These are phyloP conservation scores for Molossus molossus DNA, from an alignment of 2,797 vertebrate genomes.

Conservation along the genomic window DNA sequence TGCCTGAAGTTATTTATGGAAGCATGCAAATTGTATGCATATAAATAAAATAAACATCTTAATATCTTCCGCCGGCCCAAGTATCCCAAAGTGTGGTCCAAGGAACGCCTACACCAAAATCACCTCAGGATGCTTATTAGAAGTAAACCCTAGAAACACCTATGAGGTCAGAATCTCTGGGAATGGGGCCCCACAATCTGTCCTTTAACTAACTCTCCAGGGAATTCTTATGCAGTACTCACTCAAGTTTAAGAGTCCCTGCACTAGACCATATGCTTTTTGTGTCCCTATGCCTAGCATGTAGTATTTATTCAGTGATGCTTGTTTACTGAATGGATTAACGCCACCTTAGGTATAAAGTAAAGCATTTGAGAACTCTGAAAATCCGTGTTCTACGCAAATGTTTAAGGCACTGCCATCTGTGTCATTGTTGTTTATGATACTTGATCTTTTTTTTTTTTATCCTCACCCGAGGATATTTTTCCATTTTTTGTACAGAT, in stretches of 20 bases:
- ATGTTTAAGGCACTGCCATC: neutral
- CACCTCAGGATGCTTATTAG: neutral
- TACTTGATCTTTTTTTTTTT: neutral
- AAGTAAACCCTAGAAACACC: neutral
- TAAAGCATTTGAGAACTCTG: conserved; percentile 25
- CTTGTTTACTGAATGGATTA: conserved; percentile 28
- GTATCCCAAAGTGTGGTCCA: conserved; percentile 44
- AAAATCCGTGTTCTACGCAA: conserved; percentile 6
- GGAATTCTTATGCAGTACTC: neutral
- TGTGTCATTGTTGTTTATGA: conserved; percentile 10
- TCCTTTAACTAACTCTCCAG: conserved; percentile 11
- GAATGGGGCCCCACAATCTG: neutral
- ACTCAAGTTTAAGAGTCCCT: conserved; percentile 29
- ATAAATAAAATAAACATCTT: conserved; percentile 53
- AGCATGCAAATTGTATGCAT: neutral
- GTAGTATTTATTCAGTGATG: conserved; percentile 18
- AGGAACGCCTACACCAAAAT: conserved; percentile 23
- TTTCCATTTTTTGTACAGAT: too few species aligned
- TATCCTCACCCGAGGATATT: too few species aligned
- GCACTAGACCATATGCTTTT: neutral
- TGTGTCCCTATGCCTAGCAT: neutral
- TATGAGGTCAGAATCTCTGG: neutral
- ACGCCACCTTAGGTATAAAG: neutral
- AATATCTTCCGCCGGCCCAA: neutral
- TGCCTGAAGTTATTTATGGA: conserved; percentile 49